Conservation (phyloP, 1,140 invertebrate genomes). For the Patella vulgata region DNA sequence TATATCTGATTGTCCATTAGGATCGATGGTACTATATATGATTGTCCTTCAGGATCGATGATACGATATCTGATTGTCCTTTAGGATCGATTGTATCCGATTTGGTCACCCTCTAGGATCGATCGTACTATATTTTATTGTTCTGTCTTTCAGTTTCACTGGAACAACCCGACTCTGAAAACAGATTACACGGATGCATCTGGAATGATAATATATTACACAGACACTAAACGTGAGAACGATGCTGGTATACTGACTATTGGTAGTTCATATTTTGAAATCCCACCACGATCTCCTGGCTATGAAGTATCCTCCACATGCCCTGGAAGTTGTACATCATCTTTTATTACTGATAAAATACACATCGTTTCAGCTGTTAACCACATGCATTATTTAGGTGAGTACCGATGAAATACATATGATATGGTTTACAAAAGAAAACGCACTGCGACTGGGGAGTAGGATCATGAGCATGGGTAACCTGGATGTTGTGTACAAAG, state of each 20-base stretch:
- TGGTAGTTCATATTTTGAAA: slow-evolving; percentile 30
- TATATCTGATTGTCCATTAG: neutral
- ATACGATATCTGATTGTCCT: neutral
- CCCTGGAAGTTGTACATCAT: slow-evolving; percentile 15
- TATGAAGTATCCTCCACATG: slow-evolving; percentile 11
- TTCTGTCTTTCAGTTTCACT: slow-evolving; percentile 43
- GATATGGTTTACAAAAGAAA: too few species aligned
- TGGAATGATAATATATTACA: slow-evolving; percentile 38
- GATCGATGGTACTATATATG: neutral
- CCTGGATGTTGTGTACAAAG: too few species aligned
- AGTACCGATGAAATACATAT: too few species aligned
- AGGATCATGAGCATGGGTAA: too few species aligned
- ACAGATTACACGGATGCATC: slow-evolving; percentile 34
- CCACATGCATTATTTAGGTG: slow-evolving; percentile 30
- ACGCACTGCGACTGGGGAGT: too few species aligned
- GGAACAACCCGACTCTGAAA: slow-evolving; percentile 12
- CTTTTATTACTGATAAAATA: slow-evolving; percentile 1
- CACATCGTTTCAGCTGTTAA: slow-evolving; percentile 13
- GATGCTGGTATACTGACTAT: slow-evolving; percentile 34
- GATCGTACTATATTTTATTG: slow-evolving; percentile 15
- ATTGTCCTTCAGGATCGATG: neutral
- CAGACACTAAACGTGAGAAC: slow-evolving; percentile 29
- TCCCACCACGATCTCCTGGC: slow-evolving; percentile 18
- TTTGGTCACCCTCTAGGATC: neutral
- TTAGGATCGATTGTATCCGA: too few species aligned